Evolutionary conservation across 2,888 invertebrate species (phyloP).

Genomic region (Notodonta dromedarius): DNA sequence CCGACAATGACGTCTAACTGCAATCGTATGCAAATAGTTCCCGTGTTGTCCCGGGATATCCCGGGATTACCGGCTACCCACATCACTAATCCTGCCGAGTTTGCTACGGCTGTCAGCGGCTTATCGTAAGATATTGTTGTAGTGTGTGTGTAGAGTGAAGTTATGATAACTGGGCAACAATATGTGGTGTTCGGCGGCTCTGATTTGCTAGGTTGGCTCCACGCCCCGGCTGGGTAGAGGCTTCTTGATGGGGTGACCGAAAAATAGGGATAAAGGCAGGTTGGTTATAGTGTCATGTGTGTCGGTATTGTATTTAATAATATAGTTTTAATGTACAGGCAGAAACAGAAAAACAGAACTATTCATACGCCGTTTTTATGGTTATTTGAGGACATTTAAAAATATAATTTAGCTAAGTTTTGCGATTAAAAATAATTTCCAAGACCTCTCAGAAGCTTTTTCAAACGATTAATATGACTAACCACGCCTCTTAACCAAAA

Average conservation of each 20-base stretch:
- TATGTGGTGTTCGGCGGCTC: constrained; percentile 37
- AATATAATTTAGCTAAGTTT: too few species aligned
- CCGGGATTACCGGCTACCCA: constrained; percentile 58
- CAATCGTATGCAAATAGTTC: constrained; percentile 72
- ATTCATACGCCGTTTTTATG: too few species aligned
- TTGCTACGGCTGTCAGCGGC: constrained; percentile 64
- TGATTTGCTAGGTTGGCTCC: constrained; percentile 33
- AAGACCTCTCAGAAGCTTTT: too few species aligned
- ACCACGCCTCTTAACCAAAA: background rate
- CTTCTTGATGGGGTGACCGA: background rate
- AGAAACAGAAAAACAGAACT: too few species aligned
- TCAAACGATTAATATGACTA: background rate
- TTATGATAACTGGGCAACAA: constrained; percentile 43
- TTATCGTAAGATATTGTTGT: constrained; percentile 65
- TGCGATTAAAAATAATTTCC: too few species aligned
- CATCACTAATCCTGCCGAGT: constrained; percentile 64
- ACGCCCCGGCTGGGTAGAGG: constrained; percentile 18
- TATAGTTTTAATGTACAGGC: too few species aligned
- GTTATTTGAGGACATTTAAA: too few species aligned
- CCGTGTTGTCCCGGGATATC: constrained; percentile 60
- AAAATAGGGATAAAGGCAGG: background rate
- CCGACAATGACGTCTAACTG: constrained; percentile 76
- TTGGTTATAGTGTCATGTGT: background rate
- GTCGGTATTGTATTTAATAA: background rate
- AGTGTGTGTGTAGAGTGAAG: constrained; percentile 49